A percentile compares a stretch with the other conserved stretches of the same genome.
phyloP scores from a whole-genome alignment of 2,797 vertebrate species.

The Galaxias olidus region DNA sequence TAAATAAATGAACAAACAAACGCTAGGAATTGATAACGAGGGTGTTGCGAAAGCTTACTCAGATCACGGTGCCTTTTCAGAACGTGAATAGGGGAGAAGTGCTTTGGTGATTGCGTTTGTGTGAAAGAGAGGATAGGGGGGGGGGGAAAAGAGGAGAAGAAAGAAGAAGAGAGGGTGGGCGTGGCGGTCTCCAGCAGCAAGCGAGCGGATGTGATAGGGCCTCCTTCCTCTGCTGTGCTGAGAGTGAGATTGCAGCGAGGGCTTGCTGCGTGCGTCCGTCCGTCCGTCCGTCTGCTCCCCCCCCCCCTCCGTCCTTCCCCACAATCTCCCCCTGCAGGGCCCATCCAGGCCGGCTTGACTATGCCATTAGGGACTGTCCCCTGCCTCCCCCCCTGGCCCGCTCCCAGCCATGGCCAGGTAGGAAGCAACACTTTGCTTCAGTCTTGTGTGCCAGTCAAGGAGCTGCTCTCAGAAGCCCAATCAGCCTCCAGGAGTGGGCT shows the following conservation, averaged over 20 bases:
- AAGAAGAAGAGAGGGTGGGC: constrained; percentile 26
- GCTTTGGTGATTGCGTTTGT: too few species aligned
- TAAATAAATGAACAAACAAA: constrained; percentile 43
- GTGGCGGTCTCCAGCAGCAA: constrained; percentile 29
- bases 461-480: constrained; percentile 37
- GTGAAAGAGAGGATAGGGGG: not conserved
- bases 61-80: too few species aligned
- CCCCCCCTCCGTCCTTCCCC: constrained; percentile 24
- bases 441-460: constrained; percentile 13
- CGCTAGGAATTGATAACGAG: constrained; percentile 43
- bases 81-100: too few species aligned
- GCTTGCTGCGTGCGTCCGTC: constrained; percentile 42
- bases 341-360: constrained; percentile 40
- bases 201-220: constrained; percentile 47
- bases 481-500: constrained; percentile 26
- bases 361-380: constrained; percentile 42
- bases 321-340: constrained; percentile 25
- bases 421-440: constrained; percentile 1
- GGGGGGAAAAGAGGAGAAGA: constrained; percentile 30
- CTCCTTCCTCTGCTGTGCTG: constrained; percentile 40
- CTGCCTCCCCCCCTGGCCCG: constrained; percentile 18
- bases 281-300: constrained; percentile 24
- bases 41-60: not conserved
- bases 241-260: constrained; percentile 51
- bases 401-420: constrained; percentile 12